Evolutionary conservation across 2,888 invertebrate genomes (phyloP).

Genomic region (Microdon myrmicae): DNA sequence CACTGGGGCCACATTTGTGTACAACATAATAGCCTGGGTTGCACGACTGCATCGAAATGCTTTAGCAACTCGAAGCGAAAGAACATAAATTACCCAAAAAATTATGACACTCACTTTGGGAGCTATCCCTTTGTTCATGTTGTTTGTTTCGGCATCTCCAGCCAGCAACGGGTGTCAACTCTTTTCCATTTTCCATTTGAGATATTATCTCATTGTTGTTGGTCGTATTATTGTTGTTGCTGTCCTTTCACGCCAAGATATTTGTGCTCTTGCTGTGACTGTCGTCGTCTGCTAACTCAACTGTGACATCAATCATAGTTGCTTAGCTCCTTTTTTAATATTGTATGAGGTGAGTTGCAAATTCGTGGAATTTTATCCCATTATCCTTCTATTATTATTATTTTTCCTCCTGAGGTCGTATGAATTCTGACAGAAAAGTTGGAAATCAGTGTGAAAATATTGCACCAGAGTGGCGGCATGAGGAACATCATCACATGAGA

Average conservation of each 20-base stretch:
- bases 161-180: no score
- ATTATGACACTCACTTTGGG: constrained; percentile 30
- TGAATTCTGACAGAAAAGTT: no score
- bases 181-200: no score
- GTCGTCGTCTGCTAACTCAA: constrained; percentile 27
- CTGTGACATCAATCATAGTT: constrained; percentile 44
- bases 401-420: no score
- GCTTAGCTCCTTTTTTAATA: no score
- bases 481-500: constrained; percentile 13
- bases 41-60: constrained; percentile 27
- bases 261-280: not conserved
- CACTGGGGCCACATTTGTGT: constrained; percentile 30
- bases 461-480: constrained; percentile 6
- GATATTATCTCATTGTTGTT: no score
- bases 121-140: not conserved
- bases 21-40: constrained; percentile 31
- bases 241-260: no score
- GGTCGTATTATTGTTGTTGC: no score
- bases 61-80: constrained; percentile 30
- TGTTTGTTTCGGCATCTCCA: not conserved
- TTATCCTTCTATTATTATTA: no score
- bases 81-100: constrained; percentile 42
- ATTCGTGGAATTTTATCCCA: no score
- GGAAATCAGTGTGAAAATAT: no score
- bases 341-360: no score